phyloP scores from a whole-genome alignment of 2,888 invertebrate species.

The Steinernema carpocapsae region DNA sequence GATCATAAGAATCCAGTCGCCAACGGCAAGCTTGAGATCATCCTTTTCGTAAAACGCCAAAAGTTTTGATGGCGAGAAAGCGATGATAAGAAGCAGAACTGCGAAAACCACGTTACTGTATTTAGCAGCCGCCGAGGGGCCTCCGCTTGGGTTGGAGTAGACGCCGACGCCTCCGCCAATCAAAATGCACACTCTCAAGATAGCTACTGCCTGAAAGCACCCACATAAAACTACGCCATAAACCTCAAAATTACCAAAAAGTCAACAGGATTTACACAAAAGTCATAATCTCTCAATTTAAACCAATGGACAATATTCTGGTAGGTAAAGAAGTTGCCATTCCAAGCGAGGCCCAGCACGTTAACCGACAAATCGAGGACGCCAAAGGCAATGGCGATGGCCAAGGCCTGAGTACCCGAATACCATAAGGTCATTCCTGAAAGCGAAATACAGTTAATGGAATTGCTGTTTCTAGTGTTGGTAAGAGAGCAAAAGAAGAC shows the following conservation, averaged over 20 bases:
- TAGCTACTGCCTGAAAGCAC: constrained; percentile 55
- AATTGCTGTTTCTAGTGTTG: no score
- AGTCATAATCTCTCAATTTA: constrained; percentile 62
- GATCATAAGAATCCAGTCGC: constrained; percentile 68
- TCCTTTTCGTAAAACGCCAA: constrained; percentile 67
- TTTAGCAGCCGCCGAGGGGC: constrained; percentile 57
- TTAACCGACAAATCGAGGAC: constrained; percentile 52
- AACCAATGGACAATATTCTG: constrained; percentile 67
- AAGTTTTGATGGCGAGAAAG: constrained; percentile 66
- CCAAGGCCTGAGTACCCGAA: constrained; percentile 62
- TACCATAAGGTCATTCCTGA: constrained; percentile 49
- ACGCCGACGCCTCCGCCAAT: constrained; percentile 66
- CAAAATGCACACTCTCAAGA: constrained; percentile 61
- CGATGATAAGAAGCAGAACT: constrained; percentile 61
- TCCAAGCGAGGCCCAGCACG: constrained; percentile 57
- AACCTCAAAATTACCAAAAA: constrained; percentile 55
- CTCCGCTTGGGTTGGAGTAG: constrained; percentile 61
- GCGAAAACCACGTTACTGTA: constrained; percentile 56
- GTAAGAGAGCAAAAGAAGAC: not conserved
- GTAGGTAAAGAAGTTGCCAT: constrained; percentile 60
- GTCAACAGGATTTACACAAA: constrained; percentile 64
- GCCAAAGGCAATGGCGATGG: constrained; percentile 56
- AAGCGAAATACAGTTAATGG: no score
- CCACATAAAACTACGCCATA: no score
- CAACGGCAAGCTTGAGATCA: constrained; percentile 56